Conservation (phyloP, 2,797 vertebrate genomes). For the Lepilemur ruficaudatus region DNA sequence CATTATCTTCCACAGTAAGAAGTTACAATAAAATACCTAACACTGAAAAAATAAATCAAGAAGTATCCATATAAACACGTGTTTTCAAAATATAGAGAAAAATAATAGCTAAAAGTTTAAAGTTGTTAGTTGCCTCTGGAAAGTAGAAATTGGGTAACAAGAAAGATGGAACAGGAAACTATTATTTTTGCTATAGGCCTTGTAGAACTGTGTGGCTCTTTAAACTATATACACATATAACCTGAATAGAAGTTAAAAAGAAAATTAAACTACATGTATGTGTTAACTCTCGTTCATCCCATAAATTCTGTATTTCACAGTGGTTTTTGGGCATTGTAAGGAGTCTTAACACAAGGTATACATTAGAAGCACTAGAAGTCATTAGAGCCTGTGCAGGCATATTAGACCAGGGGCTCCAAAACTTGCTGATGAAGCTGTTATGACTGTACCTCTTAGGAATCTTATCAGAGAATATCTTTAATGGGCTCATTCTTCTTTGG, state of each 20-base stretch:
- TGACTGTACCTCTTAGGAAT: not conserved
- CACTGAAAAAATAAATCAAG: not conserved
- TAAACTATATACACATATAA: not conserved
- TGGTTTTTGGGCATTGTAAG: not conserved
- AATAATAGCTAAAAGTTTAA: not conserved
- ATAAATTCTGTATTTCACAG: not conserved
- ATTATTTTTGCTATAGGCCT: not conserved
- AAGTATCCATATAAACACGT: not conserved
- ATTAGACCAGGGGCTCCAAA: not conserved
- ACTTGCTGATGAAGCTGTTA: not conserved
- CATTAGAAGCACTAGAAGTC: not conserved
- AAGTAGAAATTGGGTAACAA: not conserved
- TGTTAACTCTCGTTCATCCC: not conserved
- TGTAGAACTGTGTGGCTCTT: not conserved
- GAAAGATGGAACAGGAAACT: slow-evolving; percentile 8
- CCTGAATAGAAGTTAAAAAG: not conserved
- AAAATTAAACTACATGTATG: not conserved
- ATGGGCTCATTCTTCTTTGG: not conserved
- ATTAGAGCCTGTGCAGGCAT: not conserved
- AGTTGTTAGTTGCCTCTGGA: not conserved
- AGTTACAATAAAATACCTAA: not conserved
- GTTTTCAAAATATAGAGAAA: not conserved
- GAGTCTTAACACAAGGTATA: not conserved
- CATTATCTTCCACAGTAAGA: not conserved
- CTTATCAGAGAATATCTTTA: not conserved